Evolutionary conservation across 2,113 vertebrate species (phyloP).

Genomic region (Geococcyx californianus): DNA sequence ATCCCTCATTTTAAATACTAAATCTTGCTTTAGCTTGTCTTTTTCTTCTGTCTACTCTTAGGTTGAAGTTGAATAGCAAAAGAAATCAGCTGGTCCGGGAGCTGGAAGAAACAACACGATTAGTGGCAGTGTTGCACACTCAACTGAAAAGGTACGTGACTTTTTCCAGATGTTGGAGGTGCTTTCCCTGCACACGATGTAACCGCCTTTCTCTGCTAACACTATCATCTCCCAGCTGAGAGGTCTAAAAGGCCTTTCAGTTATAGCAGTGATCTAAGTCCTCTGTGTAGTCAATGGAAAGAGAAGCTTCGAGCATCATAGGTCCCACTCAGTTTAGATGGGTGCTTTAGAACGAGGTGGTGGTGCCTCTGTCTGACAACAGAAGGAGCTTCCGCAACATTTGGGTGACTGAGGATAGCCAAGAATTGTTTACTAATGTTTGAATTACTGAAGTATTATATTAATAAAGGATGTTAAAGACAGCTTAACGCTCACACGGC

Average conservation of each 20-base stretch:
- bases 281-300: background rate
- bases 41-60: slow-evolving; percentile 40
- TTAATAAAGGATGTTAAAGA: background rate
- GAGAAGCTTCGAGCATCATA: background rate
- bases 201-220: background rate
- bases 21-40: background rate
- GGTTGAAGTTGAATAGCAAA: slow-evolving; percentile 88
- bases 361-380: background rate
- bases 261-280: background rate
- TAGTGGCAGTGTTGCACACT: slow-evolving; percentile 83
- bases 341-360: background rate
- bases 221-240: background rate
- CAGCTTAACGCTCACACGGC: background rate
- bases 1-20: background rate
- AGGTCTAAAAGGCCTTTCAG: background rate
- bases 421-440: background rate
- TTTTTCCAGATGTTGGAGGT: background rate
- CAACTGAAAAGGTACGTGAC: slow-evolving; percentile 89
- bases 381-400: background rate
- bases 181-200: background rate
- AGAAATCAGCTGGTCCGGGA: slow-evolving; percentile 92
- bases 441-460: background rate
- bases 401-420: background rate
- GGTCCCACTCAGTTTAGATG: background rate
- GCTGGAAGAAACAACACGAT: slow-evolving; percentile 90